A percentile compares a stretch with the other conserved stretches of the same genome.
Evolutionary conservation across 2,797 vertebrate species (phyloP).

Genomic region (Gymnoscopelus microlampas): DNA sequence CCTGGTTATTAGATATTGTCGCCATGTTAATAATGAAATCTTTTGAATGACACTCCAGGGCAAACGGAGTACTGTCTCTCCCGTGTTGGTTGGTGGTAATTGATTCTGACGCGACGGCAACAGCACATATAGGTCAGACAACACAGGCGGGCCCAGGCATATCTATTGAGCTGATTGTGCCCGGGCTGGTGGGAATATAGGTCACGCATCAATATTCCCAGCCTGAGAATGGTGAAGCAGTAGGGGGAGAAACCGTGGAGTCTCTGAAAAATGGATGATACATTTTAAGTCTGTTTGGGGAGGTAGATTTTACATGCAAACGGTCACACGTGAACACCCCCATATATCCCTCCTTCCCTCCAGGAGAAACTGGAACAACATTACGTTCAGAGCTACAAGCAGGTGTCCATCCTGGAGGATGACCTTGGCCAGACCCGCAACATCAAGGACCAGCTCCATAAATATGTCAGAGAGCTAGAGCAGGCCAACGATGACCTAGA

Average conservation of each 20-base stretch:
- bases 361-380: slow-evolving; percentile 95
- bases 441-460: slow-evolving; percentile 96
- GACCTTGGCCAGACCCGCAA: slow-evolving; percentile 93
- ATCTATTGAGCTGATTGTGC: slow-evolving; percentile 46
- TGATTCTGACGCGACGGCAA: slow-evolving; percentile 20
- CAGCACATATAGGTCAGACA: slow-evolving; percentile 70
- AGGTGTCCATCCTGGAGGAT: slow-evolving; percentile 93
- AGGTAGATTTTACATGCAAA: neutral
- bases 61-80: neutral
- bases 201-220: slow-evolving; percentile 46
- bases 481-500: slow-evolving; percentile 98
- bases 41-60: slow-evolving; percentile 10
- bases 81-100: neutral
- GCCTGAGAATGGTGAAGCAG: neutral
- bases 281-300: neutral
- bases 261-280: slow-evolving; percentile 48
- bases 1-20: neutral
- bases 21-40: neutral
- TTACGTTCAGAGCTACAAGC: slow-evolving; percentile 96
- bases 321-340: neutral
- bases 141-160: slow-evolving; percentile 6
- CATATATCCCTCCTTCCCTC: slow-evolving; percentile 2
- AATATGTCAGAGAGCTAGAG: slow-evolving; percentile 95
- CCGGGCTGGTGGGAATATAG: slow-evolving; percentile 48
- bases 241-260: neutral